Base-by-base conservation (phyloP, 2,888 invertebrate species). In the Venustoraphidia nigricollis region DNA sequence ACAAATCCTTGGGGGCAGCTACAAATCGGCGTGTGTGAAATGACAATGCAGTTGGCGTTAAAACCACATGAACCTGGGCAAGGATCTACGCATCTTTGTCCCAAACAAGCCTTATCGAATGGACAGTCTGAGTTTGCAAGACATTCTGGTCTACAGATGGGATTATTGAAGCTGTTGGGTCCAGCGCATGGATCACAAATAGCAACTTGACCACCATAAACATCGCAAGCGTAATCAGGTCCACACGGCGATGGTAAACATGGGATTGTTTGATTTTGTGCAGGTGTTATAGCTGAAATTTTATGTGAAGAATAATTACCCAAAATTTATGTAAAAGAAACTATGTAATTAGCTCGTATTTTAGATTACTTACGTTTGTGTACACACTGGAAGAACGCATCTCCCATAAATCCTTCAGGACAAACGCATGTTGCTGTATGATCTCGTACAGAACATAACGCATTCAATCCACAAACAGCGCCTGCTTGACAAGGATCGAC, bases 341-440 rank as follows among this genome's bases (percentile, higher is more conserved):
- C 27, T 27, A 27, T 36, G 13, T 40, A 41, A 37, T 9, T 17
- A 14, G 6, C n/a, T n/a, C 10, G n/a, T 9, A 36, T 34, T 44
- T 35, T 17, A 13, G 34, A 10, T 34, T 47, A 66, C 69, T 68
- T 63, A 71, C 71, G 72, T 61, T 64, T 70, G 48, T 66, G 66
- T 51, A 79, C 71, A 63, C 88, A 89, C 60, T 84, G 84, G 51
- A 80, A 73, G 59, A 84, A 79, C 14, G 88, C 81, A 71, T 90
- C 84, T 48, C 91, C 92, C 52, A 81, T 77, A 59, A 79, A 85
- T 46, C 84, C 85, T 52, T 80, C 77, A 39, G 79, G 74, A 61
- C 91, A 92, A 43, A 77, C 67, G 61, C 91, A 92, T 34, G 81
- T 78, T n/a, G 89, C 83, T 4, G 85, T 82, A 60, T 92, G 91